Base-by-base conservation (phyloP, 2,797 vertebrate genomes). In the Chiroxiphia lanceolata region DNA sequence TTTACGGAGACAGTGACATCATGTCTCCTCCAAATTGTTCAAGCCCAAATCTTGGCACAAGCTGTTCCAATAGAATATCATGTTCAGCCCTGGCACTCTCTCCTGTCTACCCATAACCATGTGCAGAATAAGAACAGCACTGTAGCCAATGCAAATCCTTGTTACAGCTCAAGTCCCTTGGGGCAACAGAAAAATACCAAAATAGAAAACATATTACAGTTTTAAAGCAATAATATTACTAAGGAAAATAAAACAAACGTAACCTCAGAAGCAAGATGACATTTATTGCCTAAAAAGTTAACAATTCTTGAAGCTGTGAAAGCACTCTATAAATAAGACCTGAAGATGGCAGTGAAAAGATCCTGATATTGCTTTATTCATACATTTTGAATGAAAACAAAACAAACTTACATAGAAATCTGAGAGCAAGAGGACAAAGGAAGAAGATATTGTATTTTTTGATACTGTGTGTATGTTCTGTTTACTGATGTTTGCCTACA, bases 11-110 rank as follows among this genome's bases (percentile, higher is more conserved):
- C 96, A 90, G 76, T 98, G 97, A 98, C 97, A 97, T 98, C 97
- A 98, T 96, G 97, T 97, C 97, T 98, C 97, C 92, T 96, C 78
- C 95, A 96, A 97, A 98, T 88, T 94, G 96, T 96, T 98, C 96
- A 95, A 96, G 93, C 92, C 83, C 90, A 93, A 87, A 96, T 91
- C 95, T 96, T 97, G 97, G 98, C 97, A 97, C 57, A 15, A 59
- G 80, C 65, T 91, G 76, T 94, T 94, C 90, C 92, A 75, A 53
- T 25, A 67, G 88, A 95, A 97, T 83, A 96, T 96, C 97, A 97
- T 77, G 92, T 97, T 97, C 97, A 97, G 97, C 90, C 83, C 93
- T 97, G 97, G 97, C 96, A 93, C 85, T 63, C 63, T 53, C 5
- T 50, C 91, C 89, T 96, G 94, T 82, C 96, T 97, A 19, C 83